Evolutionary conservation across 2,113 vertebrate genomes (phyloP).

Genomic region (Varanus salvator): DNA sequence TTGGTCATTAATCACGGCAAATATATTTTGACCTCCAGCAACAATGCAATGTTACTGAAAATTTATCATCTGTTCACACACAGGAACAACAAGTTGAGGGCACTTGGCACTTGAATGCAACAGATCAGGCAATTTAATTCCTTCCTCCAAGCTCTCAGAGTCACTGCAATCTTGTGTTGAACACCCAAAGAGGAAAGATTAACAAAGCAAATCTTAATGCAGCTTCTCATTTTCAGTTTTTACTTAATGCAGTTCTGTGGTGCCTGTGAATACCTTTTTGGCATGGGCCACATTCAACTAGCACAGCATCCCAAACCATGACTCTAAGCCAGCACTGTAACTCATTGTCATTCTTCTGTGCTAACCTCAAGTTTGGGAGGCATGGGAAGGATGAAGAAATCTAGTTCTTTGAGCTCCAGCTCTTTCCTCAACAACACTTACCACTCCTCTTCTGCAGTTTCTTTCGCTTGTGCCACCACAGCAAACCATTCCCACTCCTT

Average conservation of each 20-base stretch:
- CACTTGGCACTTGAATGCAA: constrained; percentile 29
- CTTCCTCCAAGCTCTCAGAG: constrained; percentile 21
- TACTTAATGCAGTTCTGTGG: neutral
- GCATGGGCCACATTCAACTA: neutral
- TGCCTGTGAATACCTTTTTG: neutral
- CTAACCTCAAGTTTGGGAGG: neutral
- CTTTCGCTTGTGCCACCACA: no score
- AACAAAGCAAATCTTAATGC: neutral
- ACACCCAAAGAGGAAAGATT: neutral
- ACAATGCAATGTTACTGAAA: neutral
- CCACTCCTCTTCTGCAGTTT: no score
- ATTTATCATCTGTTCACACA: constrained; percentile 50
- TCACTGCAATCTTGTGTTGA: neutral
- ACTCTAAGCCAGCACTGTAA: neutral
- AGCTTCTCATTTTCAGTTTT: neutral
- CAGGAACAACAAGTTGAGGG: neutral
- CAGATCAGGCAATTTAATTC: constrained; percentile 2
- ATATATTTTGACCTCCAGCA: constrained; percentile 31
- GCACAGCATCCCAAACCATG: neutral
- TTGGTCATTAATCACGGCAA: constrained; percentile 41
- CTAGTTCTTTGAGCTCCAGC: neutral
- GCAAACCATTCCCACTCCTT: no score
- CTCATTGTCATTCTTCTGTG: neutral
- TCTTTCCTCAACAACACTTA: neutral
- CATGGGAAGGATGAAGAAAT: neutral